Evolutionary conservation across 1,140 invertebrate genomes (phyloP).

Genomic region (Heliconius hewitsoni): DNA sequence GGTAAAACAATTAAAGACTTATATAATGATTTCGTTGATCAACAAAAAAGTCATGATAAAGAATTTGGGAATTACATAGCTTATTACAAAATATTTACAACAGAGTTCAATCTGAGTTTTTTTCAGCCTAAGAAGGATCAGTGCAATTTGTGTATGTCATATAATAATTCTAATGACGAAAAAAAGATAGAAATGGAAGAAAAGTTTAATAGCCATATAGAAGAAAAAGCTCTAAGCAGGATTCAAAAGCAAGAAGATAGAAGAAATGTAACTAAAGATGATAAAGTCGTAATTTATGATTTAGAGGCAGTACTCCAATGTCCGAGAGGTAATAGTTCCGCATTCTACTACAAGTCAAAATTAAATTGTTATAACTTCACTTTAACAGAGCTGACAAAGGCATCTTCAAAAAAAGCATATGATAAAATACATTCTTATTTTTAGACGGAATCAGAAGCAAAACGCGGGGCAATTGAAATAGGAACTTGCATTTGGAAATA

Average conservation of each 20-base stretch:
- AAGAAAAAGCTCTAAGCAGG: slow-evolving; percentile 13
- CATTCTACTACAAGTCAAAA: slow-evolving; percentile 72
- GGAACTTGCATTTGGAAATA: slow-evolving; percentile 33
- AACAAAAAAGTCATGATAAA: too few species aligned
- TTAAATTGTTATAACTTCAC: slow-evolving; percentile 76
- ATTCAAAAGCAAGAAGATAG: too few species aligned
- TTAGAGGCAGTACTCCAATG: slow-evolving; percentile 40
- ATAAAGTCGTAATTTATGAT: slow-evolving; percentile 34
- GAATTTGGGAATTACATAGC: background rate
- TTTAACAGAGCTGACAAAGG: slow-evolving; percentile 35
- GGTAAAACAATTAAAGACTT: too few species aligned
- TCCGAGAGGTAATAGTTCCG: slow-evolving; percentile 52
- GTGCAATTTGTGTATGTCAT: slow-evolving; percentile 33
- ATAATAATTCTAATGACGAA: too few species aligned
- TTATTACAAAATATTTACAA: slow-evolving; percentile 30
- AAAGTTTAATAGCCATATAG: too few species aligned
- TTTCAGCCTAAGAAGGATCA: slow-evolving; percentile 38
- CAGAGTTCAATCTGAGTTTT: slow-evolving; percentile 33
- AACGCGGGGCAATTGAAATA: slow-evolving; percentile 39
- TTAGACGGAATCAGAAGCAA: slow-evolving; percentile 53
- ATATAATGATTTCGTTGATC: too few species aligned
- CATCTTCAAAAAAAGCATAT: slow-evolving; percentile 19
- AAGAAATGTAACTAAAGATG: slow-evolving; percentile 19
- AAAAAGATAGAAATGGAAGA: too few species aligned
- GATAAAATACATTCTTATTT: slow-evolving; percentile 59